phyloP scores from a whole-genome alignment of 2,888 invertebrate species.

The Petrolisthes manimaculis region DNA sequence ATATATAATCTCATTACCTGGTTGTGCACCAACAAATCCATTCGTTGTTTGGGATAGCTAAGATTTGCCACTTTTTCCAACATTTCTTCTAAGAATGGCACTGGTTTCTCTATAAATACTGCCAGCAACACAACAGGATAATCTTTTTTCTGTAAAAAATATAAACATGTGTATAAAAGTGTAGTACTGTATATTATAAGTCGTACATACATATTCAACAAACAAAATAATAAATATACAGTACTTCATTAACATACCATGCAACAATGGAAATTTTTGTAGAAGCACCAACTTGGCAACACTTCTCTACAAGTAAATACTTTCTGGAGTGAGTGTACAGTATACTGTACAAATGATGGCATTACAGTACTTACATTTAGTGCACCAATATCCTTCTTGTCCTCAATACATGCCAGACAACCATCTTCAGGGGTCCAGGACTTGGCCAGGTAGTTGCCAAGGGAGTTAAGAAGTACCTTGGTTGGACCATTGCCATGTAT shows the following conservation, averaged over 20 bases:
- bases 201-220: too few species aligned
- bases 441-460: constrained; percentile 91
- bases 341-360: not conserved
- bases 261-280: not conserved
- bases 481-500: constrained; percentile 96
- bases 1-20: constrained; percentile 67
- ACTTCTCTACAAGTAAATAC: too few species aligned
- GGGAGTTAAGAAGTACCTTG: constrained; percentile 81
- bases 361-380: not conserved
- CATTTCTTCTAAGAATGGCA: constrained; percentile 74
- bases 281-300: too few species aligned
- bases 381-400: constrained; percentile 71
- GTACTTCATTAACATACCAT: not conserved
- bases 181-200: not conserved
- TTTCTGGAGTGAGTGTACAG: too few species aligned
- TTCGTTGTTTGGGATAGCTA: constrained; percentile 73
- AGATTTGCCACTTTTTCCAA: constrained; percentile 70
- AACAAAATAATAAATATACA: not conserved
- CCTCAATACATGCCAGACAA: constrained; percentile 80
- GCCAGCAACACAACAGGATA: constrained; percentile 61
- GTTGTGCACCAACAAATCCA: constrained; percentile 72
- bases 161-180: not conserved
- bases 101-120: constrained; percentile 72
- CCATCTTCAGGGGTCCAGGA: constrained; percentile 84
- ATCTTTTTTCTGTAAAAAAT: constrained; percentile 39